A percentile compares a stretch with the other conserved stretches of the same genome.
phyloP scores from a whole-genome alignment of 2,888 invertebrate genomes.

The Rhogogaster chlorosoma region DNA sequence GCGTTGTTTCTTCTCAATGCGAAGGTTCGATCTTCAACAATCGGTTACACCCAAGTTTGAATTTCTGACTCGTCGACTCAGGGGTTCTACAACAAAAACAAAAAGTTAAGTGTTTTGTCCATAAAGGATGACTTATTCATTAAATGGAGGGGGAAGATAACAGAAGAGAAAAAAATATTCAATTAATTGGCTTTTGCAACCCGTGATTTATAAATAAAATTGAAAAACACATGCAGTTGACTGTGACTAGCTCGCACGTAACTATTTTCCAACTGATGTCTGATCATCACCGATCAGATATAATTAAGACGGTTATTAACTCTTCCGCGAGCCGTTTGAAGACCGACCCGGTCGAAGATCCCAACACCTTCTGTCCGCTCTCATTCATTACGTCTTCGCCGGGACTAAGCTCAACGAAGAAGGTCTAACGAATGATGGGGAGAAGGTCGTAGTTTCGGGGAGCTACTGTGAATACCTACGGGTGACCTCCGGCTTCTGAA shows the following conservation, averaged over 20 bases:
- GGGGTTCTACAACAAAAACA: background rate
- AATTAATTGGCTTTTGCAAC: background rate
- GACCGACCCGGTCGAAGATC: constrained; percentile 38
- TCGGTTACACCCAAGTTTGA: background rate
- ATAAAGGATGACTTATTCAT: background rate
- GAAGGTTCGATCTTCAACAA: background rate
- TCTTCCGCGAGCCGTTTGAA: constrained; percentile 15
- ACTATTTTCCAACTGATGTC: background rate
- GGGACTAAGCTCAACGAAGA: constrained; percentile 34
- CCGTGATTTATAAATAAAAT: background rate
- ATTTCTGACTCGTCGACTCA: background rate
- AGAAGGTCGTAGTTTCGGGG: constrained; percentile 59
- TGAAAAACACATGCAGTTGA: background rate
- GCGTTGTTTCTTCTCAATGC: background rate
- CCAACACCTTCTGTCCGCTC: constrained; percentile 43
- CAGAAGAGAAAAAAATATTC: background rate
- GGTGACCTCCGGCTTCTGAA: constrained; percentile 70
- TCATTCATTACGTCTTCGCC: constrained; percentile 37
- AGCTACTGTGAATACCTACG: constrained; percentile 72
- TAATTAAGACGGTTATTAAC: constrained; percentile 48
- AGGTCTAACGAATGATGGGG: constrained; percentile 47
- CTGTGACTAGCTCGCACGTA: too few species aligned
- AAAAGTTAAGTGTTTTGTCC: background rate
- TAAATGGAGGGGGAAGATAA: background rate
- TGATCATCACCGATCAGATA: background rate